These are phyloP conservation scores for Hipparchia sbordonii DNA, from an alignment of 2,888 invertebrate genomes.

Conservation along the genomic window DNA sequence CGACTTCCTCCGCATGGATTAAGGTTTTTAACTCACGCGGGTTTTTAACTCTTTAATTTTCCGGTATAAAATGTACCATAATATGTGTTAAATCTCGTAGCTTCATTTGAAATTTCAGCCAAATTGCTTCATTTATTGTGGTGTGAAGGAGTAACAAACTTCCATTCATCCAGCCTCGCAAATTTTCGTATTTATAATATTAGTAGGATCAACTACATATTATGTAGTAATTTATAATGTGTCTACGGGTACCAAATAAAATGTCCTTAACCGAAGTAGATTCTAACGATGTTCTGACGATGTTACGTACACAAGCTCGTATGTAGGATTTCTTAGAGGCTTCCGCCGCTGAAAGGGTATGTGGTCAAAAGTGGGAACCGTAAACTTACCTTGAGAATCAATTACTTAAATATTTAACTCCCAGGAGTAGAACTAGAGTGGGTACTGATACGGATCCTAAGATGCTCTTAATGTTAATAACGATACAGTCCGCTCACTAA, in stretches of 20 bases:
- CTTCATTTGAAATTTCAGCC: no score
- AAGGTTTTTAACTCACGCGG: no score
- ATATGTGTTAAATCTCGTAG: no score
- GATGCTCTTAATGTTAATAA: conserved; percentile 55
- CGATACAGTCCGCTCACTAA: conserved; percentile 27
- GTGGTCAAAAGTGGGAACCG: conserved; percentile 70
- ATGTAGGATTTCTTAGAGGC: conserved; percentile 65
- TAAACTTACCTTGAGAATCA: conserved; percentile 72
- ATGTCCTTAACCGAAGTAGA: conserved; percentile 2
- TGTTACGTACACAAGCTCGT: conserved; percentile 45
- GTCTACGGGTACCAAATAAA: not conserved
- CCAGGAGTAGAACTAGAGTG: conserved; percentile 47
- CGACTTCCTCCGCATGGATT: no score
- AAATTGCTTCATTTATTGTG: no score
- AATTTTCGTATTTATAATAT: no score
- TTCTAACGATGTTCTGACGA: conserved; percentile 37
- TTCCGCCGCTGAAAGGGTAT: conserved; percentile 73
- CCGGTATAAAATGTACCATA: no score
- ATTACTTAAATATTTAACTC: conserved; percentile 77
- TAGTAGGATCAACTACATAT: no score
- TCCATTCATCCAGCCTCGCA: no score
- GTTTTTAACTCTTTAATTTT: no score
- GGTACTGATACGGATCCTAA: conserved; percentile 43
- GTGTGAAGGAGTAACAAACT: no score
- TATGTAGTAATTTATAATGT: no score